phyloP scores from a whole-genome alignment of 2,888 invertebrate genomes.

The Pseudococcus longispinus region DNA sequence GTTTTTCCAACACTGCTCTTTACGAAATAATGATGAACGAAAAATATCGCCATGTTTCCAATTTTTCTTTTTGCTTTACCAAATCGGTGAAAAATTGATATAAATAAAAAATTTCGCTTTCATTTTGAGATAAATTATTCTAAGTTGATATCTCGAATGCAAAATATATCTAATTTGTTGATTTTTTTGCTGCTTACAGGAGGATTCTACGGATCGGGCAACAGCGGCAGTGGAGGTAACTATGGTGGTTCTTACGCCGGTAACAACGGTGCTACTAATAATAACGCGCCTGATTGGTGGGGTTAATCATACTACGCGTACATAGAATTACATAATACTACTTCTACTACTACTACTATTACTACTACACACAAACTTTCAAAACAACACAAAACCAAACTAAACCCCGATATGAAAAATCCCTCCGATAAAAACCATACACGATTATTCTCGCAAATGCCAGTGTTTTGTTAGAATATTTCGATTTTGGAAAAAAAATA shows the following conservation, averaged over 20 bases:
- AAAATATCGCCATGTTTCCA: too few relatives aligned
- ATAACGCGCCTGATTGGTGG: conserved; percentile 64
- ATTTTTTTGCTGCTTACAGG: not conserved
- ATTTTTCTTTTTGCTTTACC: too few relatives aligned
- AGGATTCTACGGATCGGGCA: conserved; percentile 60
- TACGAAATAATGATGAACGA: too few relatives aligned
- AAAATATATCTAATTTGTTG: not conserved
- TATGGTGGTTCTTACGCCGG: conserved; percentile 62
- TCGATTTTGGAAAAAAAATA: not conserved
- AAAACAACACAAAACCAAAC: not conserved
- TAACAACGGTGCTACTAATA: conserved; percentile 63
- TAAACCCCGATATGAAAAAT: not conserved
- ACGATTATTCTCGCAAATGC: not conserved
- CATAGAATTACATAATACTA: not conserved
- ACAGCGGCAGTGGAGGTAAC: conserved; percentile 42
- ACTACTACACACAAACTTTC: not conserved
- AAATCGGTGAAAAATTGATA: too few relatives aligned
- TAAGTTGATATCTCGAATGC: too few relatives aligned
- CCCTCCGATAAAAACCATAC: not conserved
- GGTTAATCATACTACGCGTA: conserved; percentile 57
- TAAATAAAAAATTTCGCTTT: too few relatives aligned
- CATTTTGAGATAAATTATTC: too few relatives aligned
- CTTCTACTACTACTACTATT: not conserved
- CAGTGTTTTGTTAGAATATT: not conserved
- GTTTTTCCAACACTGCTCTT: too few relatives aligned